These are phyloP conservation scores for Aplidium turbinatum DNA, from an alignment of 23 tunicate genomes.

Conservation along the genomic window DNA sequence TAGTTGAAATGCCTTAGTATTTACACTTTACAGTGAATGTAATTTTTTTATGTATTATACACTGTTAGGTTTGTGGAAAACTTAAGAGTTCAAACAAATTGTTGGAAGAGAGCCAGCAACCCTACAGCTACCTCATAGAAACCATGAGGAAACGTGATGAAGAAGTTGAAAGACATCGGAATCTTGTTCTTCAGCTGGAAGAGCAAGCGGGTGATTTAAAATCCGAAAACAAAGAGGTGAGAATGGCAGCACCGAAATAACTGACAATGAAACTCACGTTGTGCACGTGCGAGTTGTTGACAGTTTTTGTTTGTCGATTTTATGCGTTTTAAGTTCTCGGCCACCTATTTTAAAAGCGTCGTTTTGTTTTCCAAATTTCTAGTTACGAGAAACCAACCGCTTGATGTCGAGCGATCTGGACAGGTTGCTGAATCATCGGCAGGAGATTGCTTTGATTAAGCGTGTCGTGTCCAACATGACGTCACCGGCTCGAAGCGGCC, in stretches of 20 bases:
- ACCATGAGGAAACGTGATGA: slow-evolving; percentile 80
- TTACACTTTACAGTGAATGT: no score
- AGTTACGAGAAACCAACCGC: slow-evolving; percentile 63
- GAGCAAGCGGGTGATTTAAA: slow-evolving; percentile 44
- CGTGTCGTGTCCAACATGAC: slow-evolving; percentile 63
- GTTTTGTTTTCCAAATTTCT: slow-evolving; percentile 1
- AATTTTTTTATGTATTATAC: background rate
- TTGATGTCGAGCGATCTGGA: slow-evolving; percentile 77
- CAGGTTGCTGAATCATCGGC: slow-evolving; percentile 65
- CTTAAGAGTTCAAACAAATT: slow-evolving; percentile 40
- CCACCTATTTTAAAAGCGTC: background rate
- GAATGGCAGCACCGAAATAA: background rate
- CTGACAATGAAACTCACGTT: no score
- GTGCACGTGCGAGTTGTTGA: background rate
- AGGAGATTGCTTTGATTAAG: slow-evolving; percentile 73
- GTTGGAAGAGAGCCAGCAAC: slow-evolving; percentile 75
- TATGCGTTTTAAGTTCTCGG: background rate
- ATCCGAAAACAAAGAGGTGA: slow-evolving; percentile 58
- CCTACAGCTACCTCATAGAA: slow-evolving; percentile 81
- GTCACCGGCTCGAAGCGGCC: background rate
- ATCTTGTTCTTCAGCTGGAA: slow-evolving; percentile 25
- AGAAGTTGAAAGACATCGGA: slow-evolving; percentile 46
- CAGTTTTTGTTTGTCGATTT: no score
- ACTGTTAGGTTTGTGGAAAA: slow-evolving; percentile 29
- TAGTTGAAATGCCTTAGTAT: no score